These are phyloP conservation scores for Limnothrissa miodon DNA, from an alignment of 2,113 vertebrate genomes.

Conservation along the genomic window DNA sequence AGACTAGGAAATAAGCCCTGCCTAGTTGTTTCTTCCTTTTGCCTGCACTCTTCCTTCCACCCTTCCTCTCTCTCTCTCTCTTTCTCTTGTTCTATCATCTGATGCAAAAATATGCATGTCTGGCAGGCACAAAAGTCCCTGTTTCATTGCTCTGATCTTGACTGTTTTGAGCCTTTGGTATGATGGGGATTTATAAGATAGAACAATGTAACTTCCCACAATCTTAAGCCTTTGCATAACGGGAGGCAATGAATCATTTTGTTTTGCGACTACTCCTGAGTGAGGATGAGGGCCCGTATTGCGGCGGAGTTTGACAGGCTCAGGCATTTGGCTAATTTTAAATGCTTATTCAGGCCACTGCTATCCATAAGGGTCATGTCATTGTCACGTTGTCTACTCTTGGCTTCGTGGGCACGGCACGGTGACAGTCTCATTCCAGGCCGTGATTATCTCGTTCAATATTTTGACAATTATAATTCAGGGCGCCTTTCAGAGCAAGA, in stretches of 20 bases:
- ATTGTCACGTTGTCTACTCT: conserved; percentile 27
- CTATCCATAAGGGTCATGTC: conserved; percentile 35
- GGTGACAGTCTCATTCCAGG: conserved; percentile 60
- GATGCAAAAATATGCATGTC: background rate
- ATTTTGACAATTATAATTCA: conserved; percentile 78
- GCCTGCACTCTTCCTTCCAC: background rate
- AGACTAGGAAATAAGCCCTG: conserved; percentile 46
- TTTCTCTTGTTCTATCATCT: background rate
- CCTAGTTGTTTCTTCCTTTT: conserved; percentile 10
- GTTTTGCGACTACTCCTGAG: background rate
- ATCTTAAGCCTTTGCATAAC: background rate
- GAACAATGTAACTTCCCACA: background rate
- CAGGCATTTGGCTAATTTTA: conserved; percentile 7
- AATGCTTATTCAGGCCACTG: conserved; percentile 14
- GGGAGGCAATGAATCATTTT: background rate
- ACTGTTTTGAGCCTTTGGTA: background rate
- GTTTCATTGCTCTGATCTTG: conserved; percentile 3
- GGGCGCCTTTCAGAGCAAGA: conserved; percentile 64
- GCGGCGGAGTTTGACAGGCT: background rate
- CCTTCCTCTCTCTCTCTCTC: background rate
- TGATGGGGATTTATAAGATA: background rate
- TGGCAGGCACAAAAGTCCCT: background rate
- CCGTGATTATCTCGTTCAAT: conserved; percentile 71
- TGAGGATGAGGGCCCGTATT: background rate
- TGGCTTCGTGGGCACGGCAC: conserved; percentile 22